Conservation (phyloP, 1,140 invertebrate genomes). For the Cydia pomonella region DNA sequence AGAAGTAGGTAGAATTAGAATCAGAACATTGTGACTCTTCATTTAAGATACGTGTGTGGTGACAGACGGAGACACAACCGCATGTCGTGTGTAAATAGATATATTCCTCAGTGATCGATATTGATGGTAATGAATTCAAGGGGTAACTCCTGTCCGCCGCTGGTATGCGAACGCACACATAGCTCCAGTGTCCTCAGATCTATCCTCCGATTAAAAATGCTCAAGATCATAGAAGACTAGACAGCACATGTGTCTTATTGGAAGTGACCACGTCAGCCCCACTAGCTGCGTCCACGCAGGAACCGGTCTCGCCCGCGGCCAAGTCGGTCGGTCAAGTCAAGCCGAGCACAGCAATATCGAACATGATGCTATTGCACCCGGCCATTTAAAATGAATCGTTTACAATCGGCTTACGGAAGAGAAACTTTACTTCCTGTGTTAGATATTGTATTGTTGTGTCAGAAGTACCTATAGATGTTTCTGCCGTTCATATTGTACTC, state of each 20-base stretch:
- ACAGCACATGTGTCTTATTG: not conserved
- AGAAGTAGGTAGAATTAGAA: too few relatives aligned
- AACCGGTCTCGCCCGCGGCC: slow-evolving; percentile 3
- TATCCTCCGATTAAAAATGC: not conserved
- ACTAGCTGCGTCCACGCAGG: not conserved
- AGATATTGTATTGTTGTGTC: too few relatives aligned
- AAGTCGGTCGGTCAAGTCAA: not conserved
- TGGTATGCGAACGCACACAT: slow-evolving; percentile 2
- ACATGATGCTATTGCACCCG: not conserved
- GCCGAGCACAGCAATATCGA: not conserved
- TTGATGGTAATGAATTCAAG: slow-evolving; percentile 5
- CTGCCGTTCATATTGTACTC: too few relatives aligned
- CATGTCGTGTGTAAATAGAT: too few relatives aligned
- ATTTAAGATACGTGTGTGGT: too few relatives aligned
- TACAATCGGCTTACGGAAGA: not conserved
- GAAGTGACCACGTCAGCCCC: not conserved
- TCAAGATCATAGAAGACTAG: not conserved
- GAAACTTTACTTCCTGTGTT: not conserved
- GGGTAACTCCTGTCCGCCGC: not conserved
- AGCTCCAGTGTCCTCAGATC: not conserved
- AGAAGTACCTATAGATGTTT: too few relatives aligned
- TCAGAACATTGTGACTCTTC: too few relatives aligned
- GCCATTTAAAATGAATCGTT: not conserved
- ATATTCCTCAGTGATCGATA: not conserved
- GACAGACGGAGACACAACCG: too few relatives aligned